A percentile compares a stretch with the other conserved stretches of the same genome.
phyloP scores from a whole-genome alignment of 1,140 invertebrate species.

The Drosophila auraria region DNA sequence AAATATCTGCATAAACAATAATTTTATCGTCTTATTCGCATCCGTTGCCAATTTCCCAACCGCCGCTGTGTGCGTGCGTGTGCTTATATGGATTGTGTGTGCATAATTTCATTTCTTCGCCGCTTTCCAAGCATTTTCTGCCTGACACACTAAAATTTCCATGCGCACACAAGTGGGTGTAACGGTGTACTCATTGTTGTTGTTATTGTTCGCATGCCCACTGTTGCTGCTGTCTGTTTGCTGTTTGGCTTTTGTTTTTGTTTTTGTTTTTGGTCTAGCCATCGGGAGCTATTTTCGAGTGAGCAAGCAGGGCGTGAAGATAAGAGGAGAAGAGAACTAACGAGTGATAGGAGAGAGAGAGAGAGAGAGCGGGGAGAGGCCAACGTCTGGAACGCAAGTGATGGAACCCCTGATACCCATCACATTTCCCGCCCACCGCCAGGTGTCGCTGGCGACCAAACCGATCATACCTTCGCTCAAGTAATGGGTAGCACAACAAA shows the following conservation, averaged over 20 bases:
- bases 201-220: slow-evolving; percentile 5
- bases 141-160: slow-evolving; percentile 65
- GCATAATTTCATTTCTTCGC: slow-evolving; percentile 63
- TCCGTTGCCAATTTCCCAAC: slow-evolving; percentile 14
- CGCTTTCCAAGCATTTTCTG: slow-evolving; percentile 59
- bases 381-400: background rate
- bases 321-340: slow-evolving; percentile 16
- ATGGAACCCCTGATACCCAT: slow-evolving; percentile 14
- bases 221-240: slow-evolving; percentile 26
- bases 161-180: slow-evolving; percentile 46
- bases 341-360: slow-evolving; percentile 1
- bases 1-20: background rate
- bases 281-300: slow-evolving; percentile 38
- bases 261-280: slow-evolving; percentile 13
- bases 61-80: slow-evolving; percentile 17
- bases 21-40: background rate
- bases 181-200: slow-evolving; percentile 30
- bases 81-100: slow-evolving; percentile 7
- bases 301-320: slow-evolving; percentile 43
- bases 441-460: slow-evolving; percentile 1
- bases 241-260: slow-evolving; percentile 26
- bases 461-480: slow-evolving; percentile 1
- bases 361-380: background rate
- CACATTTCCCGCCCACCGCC: background rate
- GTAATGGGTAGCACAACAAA: slow-evolving; percentile 28